Evolutionary conservation across 2,797 vertebrate genomes (phyloP), one percentile per base, ranked within the genome.

Genomic region (Myotis pilosus): DNA sequence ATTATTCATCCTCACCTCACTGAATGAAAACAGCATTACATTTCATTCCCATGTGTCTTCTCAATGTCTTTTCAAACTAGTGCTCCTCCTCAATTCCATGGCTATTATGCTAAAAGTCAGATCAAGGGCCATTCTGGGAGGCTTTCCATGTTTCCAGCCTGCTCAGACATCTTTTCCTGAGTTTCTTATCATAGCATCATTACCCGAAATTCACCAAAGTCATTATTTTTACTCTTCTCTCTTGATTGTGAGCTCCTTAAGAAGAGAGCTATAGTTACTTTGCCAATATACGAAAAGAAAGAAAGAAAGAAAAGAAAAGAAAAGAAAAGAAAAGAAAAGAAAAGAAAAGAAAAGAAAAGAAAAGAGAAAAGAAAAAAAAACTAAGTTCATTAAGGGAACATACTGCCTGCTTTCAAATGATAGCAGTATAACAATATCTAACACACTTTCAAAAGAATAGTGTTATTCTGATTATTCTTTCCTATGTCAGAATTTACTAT

Each of bases 381-480:
- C 36, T 17, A 78, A 71, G 19, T 75, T 88, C 3, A 64, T 60
- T n/a, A 71, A 88, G 57, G 36, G 10, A 83, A 62, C 7, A 41
- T 93, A 11, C 2, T 66, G 2, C 17, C 22, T 85, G 10, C 23
- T 96, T 81, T 71, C 72, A 91, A 36, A 9, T 74, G 44, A 78
- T 28, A 84, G 5, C 5, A 87, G 5, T 60, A 36, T 79, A 74
- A 60, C 16, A 72, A 81, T 55, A 33, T n/a, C 60, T 72, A 57
- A 28, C 66, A 85, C 2, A 66, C 5, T 71, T 64, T 44, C 19
- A 28, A 78, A 69, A 84, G 57, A 81, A 83, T 47, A 81, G 16
- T 47, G 15, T 90, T 81, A 78, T 47, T 79, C 49, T 89, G 4
- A 20, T 87, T 89, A 87, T 81, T 78, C 20, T 89, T 92, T 91